phyloP scores from a whole-genome alignment of 2,888 invertebrate genomes.

The Tanytarsus gracilentus region DNA sequence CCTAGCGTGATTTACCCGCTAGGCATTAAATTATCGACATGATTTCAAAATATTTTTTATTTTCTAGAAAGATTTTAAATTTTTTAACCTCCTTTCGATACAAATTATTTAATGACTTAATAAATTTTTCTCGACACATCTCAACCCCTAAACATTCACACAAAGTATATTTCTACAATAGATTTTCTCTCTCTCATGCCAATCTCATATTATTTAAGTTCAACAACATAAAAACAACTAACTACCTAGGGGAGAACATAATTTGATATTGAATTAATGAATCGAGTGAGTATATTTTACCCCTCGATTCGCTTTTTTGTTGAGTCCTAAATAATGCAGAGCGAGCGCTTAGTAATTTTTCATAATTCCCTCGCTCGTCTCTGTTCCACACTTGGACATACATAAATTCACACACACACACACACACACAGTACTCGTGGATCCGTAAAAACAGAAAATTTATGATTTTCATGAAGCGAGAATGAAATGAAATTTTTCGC shows the following conservation, averaged over 20 bases:
- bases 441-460: neutral
- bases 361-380: neutral
- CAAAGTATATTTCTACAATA: no score
- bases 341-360: neutral
- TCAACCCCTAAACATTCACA: neutral
- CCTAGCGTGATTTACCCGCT: no score
- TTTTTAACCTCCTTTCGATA: neutral
- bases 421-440: no score
- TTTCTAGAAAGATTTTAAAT: no score
- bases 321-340: neutral
- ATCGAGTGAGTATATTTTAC: neutral
- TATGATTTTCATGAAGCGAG: neutral
- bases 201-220: no score
- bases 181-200: no score
- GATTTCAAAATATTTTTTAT: no score
- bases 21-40: no score
- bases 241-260: constrained; percentile 1
- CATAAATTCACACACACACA: no score
- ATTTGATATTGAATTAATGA: constrained; percentile 23
- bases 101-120: neutral
- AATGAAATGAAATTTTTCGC: neutral
- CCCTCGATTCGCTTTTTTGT: neutral
- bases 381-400: no score
- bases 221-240: no score
- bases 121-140: neutral